phyloP scores from a whole-genome alignment of 2,888 invertebrate genomes.

The Cryptus armator region DNA sequence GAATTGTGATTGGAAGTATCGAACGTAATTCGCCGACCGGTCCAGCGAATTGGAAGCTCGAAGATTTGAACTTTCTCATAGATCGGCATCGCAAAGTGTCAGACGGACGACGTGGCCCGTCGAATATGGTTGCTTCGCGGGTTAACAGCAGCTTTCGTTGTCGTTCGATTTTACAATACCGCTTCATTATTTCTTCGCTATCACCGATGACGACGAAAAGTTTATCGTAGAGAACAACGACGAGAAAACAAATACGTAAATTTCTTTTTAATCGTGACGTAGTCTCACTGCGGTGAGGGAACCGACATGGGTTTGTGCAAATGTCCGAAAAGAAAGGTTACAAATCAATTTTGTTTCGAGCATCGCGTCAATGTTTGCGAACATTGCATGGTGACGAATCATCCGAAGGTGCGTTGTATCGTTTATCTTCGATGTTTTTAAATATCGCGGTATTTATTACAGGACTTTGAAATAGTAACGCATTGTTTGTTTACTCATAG shows the following conservation, averaged over 20 bases:
- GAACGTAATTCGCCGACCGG: not conserved
- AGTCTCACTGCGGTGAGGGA: conserved; percentile 22
- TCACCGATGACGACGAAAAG: not conserved
- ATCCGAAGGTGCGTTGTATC: conserved; percentile 92
- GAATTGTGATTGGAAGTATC: not conserved
- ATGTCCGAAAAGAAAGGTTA: conserved; percentile 98
- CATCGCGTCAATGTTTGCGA: conserved; percentile 99
- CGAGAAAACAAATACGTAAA: conserved; percentile 17
- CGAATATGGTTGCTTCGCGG: conserved; percentile 61
- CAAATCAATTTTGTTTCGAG: conserved; percentile 99
- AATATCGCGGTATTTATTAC: not conserved
- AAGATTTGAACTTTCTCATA: not conserved
- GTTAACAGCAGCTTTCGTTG: conserved; percentile 32
- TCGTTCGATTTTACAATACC: conserved; percentile 4
- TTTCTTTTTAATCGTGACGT: conserved; percentile 14
- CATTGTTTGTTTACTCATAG: conserved; percentile 86
- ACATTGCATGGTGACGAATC: conserved; percentile 98
- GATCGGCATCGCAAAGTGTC: not conserved
- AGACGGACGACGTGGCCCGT: conserved; percentile 68
- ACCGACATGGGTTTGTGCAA: conserved; percentile 98
- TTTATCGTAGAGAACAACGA: not conserved
- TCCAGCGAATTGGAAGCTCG: conserved; percentile 11
- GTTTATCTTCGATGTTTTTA: not conserved
- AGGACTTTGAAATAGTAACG: not conserved
- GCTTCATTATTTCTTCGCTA: conserved; percentile 22